A percentile compares a stretch with the other conserved stretches of the same genome.
Conservation (phyloP, 1,140 invertebrate species). For the Ips nitidus region DNA sequence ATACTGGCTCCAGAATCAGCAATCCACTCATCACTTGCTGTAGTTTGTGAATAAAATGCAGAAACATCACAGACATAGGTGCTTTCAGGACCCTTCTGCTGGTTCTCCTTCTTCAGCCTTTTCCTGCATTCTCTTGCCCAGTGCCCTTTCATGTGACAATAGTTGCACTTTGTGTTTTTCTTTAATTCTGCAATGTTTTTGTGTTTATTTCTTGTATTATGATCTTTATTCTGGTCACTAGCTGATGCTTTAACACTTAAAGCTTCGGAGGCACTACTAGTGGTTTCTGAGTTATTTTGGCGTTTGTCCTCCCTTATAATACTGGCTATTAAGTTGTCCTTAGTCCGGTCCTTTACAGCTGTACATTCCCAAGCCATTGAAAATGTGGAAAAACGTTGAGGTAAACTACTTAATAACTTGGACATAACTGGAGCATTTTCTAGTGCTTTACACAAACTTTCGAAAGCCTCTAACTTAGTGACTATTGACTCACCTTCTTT, state of each 20-base stretch:
- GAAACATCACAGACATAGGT: slow-evolving; percentile 11
- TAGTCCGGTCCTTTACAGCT: not conserved
- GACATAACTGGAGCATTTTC: not conserved
- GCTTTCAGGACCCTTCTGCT: no score
- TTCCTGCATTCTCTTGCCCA: slow-evolving; percentile 17
- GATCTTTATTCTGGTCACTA: not conserved
- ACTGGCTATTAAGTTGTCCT: not conserved
- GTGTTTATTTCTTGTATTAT: not conserved
- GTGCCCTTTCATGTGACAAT: slow-evolving; percentile 20
- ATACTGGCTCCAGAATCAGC: no score
- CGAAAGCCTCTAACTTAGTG: not conserved
- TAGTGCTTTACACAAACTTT: not conserved
- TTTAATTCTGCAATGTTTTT: slow-evolving; percentile 10
- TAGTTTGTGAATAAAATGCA: no score
- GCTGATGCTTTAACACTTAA: not conserved
- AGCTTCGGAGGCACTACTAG: not conserved
- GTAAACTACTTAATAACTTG: not conserved
- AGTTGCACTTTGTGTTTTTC: slow-evolving; percentile 11
- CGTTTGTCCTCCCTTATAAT: slow-evolving; percentile 11
- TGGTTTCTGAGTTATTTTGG: not conserved
- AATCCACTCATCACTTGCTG: no score
- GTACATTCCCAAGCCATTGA: not conserved
- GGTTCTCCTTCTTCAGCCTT: not conserved
- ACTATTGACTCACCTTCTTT: not conserved
- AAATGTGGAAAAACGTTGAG: not conserved